Conservation (phyloP, 2,888 invertebrate species). For the Slavum lentiscoides region DNA sequence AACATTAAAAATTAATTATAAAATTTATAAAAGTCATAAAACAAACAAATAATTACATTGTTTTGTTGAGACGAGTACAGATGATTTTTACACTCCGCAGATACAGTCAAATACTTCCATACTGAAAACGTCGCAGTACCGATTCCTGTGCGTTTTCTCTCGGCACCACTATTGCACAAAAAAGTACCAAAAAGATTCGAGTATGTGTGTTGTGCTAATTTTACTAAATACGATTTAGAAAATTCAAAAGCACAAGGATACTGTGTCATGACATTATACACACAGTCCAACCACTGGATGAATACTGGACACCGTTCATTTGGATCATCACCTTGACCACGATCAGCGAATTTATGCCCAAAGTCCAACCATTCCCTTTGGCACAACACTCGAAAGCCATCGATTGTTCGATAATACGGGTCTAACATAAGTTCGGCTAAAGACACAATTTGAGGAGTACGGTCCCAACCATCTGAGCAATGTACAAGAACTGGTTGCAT, state of each 20-base stretch:
- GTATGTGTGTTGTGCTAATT: constrained; percentile 91
- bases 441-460: constrained; percentile 95
- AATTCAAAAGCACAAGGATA: constrained; percentile 95
- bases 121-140: constrained; percentile 77
- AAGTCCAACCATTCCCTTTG: constrained; percentile 97
- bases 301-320: constrained; percentile 97
- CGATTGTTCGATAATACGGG: constrained; percentile 89
- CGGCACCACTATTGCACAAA: constrained; percentile 82
- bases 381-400: constrained; percentile 92
- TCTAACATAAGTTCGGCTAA: constrained; percentile 90
- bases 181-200: constrained; percentile 97
- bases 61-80: constrained; percentile 69
- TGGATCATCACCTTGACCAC: constrained; percentile 83
- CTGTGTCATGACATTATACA: constrained; percentile 86
- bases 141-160: constrained; percentile 69
- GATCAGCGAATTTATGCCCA: constrained; percentile 97
- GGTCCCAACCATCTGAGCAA: constrained; percentile 98
- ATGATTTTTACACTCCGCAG: constrained; percentile 81
- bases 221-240: constrained; percentile 90
- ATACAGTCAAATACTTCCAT: constrained; percentile 79
- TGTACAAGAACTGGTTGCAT: constrained; percentile 92
- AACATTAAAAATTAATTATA: constrained; percentile 20
- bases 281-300: constrained; percentile 95
- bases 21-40: not conserved
- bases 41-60: constrained; percentile 61